Evolutionary conservation across 2,797 vertebrate species (phyloP).

Genomic region (Argya squamiceps): DNA sequence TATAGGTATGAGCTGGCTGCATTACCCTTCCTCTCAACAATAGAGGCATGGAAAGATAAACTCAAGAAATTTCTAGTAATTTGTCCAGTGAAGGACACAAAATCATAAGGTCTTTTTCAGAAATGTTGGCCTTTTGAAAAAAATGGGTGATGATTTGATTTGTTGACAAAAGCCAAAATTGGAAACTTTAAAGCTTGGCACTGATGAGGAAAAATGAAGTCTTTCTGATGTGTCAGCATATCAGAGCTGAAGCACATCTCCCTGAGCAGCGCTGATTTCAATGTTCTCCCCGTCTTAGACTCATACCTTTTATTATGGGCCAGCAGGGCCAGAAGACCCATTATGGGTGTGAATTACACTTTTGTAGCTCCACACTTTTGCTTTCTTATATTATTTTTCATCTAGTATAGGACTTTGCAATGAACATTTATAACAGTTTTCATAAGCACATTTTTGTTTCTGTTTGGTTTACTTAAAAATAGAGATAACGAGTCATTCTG

Average conservation of each 20-base stretch:
- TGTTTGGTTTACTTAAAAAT: not conserved
- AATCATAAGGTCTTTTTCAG: not conserved
- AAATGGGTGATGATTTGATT: constrained; percentile 14
- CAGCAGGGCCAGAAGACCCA: constrained; percentile 2
- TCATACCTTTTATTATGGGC: constrained; percentile 10
- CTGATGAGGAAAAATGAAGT: constrained; percentile 50
- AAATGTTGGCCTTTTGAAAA: not conserved
- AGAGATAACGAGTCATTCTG: not conserved
- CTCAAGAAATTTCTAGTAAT: not conserved
- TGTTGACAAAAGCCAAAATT: constrained; percentile 43
- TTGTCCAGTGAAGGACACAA: not conserved
- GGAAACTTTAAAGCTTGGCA: constrained; percentile 49
- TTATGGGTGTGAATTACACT: constrained; percentile 3
- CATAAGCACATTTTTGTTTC: not conserved
- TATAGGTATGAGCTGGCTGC: not conserved
- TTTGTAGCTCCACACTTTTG: not conserved
- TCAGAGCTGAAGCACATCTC: constrained; percentile 10
- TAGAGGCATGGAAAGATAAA: not conserved
- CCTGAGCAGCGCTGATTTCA: constrained; percentile 5
- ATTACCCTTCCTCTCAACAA: not conserved
- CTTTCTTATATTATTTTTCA: not conserved
- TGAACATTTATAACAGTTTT: not conserved
- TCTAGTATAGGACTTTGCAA: not conserved
- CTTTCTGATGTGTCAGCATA: constrained; percentile 40
- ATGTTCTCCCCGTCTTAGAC: not conserved